Percentiles rank a stretch among this genome's conserved stretches.
Evolutionary conservation across 2,797 vertebrate species (phyloP).

Genomic region (Galaxias olidus): DNA sequence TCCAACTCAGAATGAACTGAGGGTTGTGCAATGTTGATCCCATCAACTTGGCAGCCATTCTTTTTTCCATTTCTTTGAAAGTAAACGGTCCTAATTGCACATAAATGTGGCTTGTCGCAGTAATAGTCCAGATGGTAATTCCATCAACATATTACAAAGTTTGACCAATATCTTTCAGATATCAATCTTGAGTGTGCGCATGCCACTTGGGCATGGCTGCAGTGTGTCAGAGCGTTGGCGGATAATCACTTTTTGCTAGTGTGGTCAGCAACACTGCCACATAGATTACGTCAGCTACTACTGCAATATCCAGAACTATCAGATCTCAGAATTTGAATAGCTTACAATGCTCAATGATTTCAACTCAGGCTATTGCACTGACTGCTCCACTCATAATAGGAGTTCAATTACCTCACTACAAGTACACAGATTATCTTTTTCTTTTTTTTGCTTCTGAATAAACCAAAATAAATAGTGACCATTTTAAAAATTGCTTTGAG

Average conservation of each 20-base stretch:
- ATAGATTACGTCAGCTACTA: constrained; percentile 26
- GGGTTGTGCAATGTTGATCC: constrained; percentile 54
- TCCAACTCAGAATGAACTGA: constrained; percentile 50
- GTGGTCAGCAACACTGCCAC: not conserved
- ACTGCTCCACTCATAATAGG: not conserved
- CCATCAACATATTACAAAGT: constrained; percentile 56
- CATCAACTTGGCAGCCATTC: constrained; percentile 53
- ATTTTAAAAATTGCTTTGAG: constrained; percentile 20
- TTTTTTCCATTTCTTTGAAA: constrained; percentile 72
- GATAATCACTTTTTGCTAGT: constrained; percentile 33
- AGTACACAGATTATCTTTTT: too few relatives aligned
- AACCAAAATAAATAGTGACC: constrained; percentile 13
- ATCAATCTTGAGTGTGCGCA: constrained; percentile 66
- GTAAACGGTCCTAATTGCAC: constrained; percentile 75
- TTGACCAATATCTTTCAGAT: constrained; percentile 59
- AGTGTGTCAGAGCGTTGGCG: constrained; percentile 34
- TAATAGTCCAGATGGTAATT: constrained; percentile 67
- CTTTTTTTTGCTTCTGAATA: constrained; percentile 1
- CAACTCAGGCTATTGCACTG: constrained; percentile 23
- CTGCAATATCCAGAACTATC: too few relatives aligned
- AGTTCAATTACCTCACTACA: not conserved
- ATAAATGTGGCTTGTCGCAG: constrained; percentile 70
- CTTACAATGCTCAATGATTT: constrained; percentile 35
- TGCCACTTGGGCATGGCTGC: constrained; percentile 64
- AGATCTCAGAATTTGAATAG: constrained; percentile 50